Percentiles rank a stretch among this genome's conserved stretches.
These are phyloP conservation scores for Enteromius afrohamiltoni DNA, from an alignment of 2,797 vertebrate genomes.

Conservation along the genomic window DNA sequence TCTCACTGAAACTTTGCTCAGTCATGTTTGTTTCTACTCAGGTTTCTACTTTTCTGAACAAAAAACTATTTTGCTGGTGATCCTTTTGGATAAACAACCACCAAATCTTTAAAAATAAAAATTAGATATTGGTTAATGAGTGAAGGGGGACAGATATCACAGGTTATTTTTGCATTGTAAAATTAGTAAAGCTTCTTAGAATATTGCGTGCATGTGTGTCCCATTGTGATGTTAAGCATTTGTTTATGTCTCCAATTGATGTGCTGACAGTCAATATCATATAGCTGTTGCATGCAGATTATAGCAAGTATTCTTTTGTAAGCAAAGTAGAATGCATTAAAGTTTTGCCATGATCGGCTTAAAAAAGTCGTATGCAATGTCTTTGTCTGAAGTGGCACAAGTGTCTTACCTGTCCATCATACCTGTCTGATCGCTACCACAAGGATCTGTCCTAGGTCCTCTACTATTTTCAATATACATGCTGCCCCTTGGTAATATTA, in stretches of 20 bases:
- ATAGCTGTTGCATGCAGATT: constrained; percentile 3
- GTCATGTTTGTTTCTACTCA: no score
- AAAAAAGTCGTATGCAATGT: no score
- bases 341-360: no score
- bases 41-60: background rate
- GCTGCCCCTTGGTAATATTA: no score
- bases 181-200: background rate
- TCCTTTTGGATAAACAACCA: background rate
- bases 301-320: background rate
- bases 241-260: constrained; percentile 18
- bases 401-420: no score
- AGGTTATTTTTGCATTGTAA: constrained; percentile 2
- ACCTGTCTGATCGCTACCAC: no score
- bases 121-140: no score
- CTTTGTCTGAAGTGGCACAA: no score
- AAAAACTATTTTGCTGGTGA: background rate
- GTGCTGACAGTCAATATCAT: background rate
- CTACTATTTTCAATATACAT: no score
- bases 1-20: background rate
- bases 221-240: constrained; percentile 13
- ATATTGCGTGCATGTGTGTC: background rate
- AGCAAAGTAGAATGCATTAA: background rate
- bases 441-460: no score
- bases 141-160: background rate
- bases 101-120: background rate